Evolutionary conservation across 2,888 invertebrate species (phyloP).

Genomic region (Maniola hyperantus): DNA sequence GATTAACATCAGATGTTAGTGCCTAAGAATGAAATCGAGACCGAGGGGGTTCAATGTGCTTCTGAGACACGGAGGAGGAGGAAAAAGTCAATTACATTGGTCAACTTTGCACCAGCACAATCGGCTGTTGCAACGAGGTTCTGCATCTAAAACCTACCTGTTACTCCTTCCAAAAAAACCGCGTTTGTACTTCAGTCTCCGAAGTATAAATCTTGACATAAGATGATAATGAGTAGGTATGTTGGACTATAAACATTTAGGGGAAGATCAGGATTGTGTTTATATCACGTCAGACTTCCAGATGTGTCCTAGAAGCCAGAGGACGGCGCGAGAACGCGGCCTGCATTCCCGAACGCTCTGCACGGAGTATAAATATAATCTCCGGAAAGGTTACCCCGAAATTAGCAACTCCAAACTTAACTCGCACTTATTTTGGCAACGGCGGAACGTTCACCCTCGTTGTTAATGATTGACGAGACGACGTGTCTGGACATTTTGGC

Average conservation of each 20-base stretch:
- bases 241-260: background rate
- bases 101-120: no score
- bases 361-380: slow-evolving; percentile 60
- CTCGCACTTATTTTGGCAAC: slow-evolving; percentile 69
- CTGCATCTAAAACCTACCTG: no score
- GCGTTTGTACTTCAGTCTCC: no score
- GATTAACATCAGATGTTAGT: no score
- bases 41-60: no score
- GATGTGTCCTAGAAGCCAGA: slow-evolving; percentile 16
- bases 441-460: slow-evolving; percentile 36
- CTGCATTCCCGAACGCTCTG: slow-evolving; percentile 55
- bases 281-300: slow-evolving; percentile 5
- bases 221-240: background rate
- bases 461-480: slow-evolving; percentile 15
- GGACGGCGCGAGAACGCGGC: slow-evolving; percentile 33
- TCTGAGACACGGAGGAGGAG: no score
- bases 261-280: slow-evolving; percentile 3
- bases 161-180: no score
- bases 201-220: no score
- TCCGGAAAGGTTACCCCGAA: slow-evolving; percentile 53
- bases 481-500: slow-evolving; percentile 8
- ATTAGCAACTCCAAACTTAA: slow-evolving; percentile 76
- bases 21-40: no score
- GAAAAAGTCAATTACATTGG: no score
- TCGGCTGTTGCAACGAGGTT: no score